phyloP scores from a whole-genome alignment of 2,797 vertebrate genomes.

The Peromyscus nudipes region DNA sequence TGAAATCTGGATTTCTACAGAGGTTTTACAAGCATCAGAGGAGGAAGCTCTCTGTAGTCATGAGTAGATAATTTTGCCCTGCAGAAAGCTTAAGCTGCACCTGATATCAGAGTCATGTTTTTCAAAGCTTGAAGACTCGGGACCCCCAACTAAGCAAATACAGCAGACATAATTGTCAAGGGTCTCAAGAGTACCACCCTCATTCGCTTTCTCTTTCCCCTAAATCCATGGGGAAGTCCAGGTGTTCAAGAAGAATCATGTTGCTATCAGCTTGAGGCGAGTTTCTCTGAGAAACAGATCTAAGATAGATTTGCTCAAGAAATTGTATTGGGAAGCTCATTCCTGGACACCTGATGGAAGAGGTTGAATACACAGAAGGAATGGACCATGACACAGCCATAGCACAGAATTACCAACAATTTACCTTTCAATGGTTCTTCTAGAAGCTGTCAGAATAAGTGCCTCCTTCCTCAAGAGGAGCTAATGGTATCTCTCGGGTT shows the following conservation, averaged over 20 bases:
- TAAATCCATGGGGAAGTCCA: neutral
- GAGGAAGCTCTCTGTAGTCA: neutral
- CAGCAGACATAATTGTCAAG: neutral
- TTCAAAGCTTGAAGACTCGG: neutral
- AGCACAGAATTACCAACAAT: neutral
- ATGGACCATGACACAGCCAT: neutral
- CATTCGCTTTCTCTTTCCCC: neutral
- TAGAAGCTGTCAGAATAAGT: neutral
- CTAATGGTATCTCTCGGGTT: neutral
- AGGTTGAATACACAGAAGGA: neutral
- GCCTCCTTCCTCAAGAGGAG: neutral
- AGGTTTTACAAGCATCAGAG: neutral
- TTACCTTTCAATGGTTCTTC: neutral
- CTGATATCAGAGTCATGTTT: neutral
- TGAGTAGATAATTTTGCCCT: neutral
- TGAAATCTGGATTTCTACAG: neutral
- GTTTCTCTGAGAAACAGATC: neutral
- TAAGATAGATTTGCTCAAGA: neutral
- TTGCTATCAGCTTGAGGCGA: rapidly evolving
- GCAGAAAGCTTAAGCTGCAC: neutral
- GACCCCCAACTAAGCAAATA: neutral
- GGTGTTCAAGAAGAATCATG: neutral
- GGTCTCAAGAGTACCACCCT: neutral
- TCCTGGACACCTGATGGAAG: neutral
- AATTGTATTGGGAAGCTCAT: neutral